Conservation (phyloP, 2,113 vertebrate genomes). For the Corydoras maculifer region DNA sequence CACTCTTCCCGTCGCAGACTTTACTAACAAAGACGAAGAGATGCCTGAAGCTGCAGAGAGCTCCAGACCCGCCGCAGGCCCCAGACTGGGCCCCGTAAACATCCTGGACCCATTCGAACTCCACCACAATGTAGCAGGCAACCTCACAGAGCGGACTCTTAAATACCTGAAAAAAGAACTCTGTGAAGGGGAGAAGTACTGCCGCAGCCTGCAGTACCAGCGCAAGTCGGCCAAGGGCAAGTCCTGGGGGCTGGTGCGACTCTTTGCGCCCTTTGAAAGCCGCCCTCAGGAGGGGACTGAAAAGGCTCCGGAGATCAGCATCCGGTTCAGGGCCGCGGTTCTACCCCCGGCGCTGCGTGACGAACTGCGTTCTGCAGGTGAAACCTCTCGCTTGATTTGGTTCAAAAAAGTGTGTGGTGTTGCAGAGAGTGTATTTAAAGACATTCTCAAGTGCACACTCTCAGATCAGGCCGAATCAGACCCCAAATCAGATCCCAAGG, state of each 20-base stretch:
- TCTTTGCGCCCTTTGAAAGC: slow-evolving; percentile 61
- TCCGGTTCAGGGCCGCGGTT: slow-evolving; percentile 60
- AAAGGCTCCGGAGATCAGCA: slow-evolving; percentile 47
- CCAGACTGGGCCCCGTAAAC: slow-evolving; percentile 73
- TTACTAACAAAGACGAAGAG: slow-evolving; percentile 41
- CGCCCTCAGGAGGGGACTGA: background rate
- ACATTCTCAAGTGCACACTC: slow-evolving; percentile 54
- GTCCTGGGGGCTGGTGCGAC: slow-evolving; percentile 77
- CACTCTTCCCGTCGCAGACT: slow-evolving; percentile 56
- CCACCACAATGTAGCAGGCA: slow-evolving; percentile 84
- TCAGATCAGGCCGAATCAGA: background rate
- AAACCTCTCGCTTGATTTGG: slow-evolving; percentile 52
- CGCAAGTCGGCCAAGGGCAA: slow-evolving; percentile 73
- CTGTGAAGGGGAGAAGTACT: slow-evolving; percentile 72
- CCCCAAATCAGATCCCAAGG: slow-evolving; percentile 2
- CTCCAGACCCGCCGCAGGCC: slow-evolving; percentile 6
- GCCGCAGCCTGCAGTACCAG: slow-evolving; percentile 79
- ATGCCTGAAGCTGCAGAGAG: background rate
- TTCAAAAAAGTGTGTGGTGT: slow-evolving; percentile 59
- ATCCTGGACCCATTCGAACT: slow-evolving; percentile 87
- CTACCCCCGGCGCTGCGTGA: slow-evolving; percentile 49
- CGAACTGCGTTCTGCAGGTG: slow-evolving; percentile 52
- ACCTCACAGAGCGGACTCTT: slow-evolving; percentile 70
- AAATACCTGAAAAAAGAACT: slow-evolving; percentile 69
- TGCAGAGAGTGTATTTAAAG: slow-evolving; percentile 52